A percentile compares a stretch with the other conserved stretches of the same genome.
Evolutionary conservation across 2,797 vertebrate genomes (phyloP).

Genomic region (Naso thynnoides): DNA sequence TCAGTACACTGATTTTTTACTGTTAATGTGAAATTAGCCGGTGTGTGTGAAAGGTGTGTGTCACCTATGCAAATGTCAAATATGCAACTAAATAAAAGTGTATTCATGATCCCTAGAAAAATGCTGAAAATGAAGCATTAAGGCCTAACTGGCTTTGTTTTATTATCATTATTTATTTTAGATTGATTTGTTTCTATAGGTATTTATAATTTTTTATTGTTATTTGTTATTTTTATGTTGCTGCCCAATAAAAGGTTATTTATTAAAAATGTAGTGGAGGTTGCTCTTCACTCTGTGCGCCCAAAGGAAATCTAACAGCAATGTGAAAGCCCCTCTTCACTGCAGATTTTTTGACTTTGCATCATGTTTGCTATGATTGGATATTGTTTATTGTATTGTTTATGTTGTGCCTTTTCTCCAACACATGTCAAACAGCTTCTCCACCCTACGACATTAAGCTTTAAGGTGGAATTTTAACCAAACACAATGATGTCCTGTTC

Average conservation of each 20-base stretch:
- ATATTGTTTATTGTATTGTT: not conserved
- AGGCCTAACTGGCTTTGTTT: not conserved
- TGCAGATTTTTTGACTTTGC: not conserved
- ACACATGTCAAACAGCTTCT: not conserved
- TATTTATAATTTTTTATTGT: slow-evolving; percentile 58
- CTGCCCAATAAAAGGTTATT: slow-evolving; percentile 68
- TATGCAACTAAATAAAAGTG: slow-evolving; percentile 21
- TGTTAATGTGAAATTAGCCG: slow-evolving; percentile 3
- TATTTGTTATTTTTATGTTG: slow-evolving; percentile 51
- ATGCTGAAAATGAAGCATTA: slow-evolving; percentile 8
- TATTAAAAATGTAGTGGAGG: slow-evolving; percentile 18
- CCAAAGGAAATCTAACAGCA: not conserved
- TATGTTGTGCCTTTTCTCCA: not conserved
- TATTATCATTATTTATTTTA: slow-evolving; percentile 35
- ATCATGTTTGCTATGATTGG: no score
- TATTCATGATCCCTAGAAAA: slow-evolving; percentile 1
- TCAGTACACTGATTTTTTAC: slow-evolving; percentile 1
- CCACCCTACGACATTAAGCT: not conserved
- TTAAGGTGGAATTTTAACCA: no score
- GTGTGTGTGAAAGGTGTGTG: not conserved
- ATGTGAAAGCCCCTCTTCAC: not conserved
- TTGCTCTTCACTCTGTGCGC: not conserved
- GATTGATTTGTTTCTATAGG: slow-evolving; percentile 48
- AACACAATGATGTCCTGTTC: not conserved
- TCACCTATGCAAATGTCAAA: slow-evolving; percentile 17